Base-by-base conservation (phyloP, 1,140 invertebrate genomes). In the Teleopsis dalmanni region DNA sequence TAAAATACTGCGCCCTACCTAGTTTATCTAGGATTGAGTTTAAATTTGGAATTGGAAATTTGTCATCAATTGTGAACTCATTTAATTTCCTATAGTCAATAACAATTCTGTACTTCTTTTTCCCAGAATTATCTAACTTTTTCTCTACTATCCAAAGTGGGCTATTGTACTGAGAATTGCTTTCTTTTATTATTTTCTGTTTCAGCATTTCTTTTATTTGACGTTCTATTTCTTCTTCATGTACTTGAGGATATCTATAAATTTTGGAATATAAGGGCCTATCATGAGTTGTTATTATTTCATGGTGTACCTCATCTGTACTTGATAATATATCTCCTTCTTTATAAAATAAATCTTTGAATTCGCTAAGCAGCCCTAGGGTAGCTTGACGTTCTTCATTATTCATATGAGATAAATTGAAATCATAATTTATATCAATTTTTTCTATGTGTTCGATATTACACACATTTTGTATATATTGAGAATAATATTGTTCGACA, bases 11-110 rank as follows among this genome's bases (percentile, higher is more conserved):
- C 14, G 53, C 55, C 8, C 57, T 55, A 34, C 62, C 60, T 53
- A 67, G 43, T 50, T 60, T 55, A 26, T 66, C 62, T 22, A 70
- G 25, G 7, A 53, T 64, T 69, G 5, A 77, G 75, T 70, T 69
- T 5, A 77, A 75, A n/a, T 71, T 60, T 5, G 77, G 77, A n/a
- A 79, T 50, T 4, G 76, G 78, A 45, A 34, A 45, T n/a, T 54
- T 54, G 48, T 79, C 75, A 8, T 52, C 51, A 23, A 62, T 36
- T 10, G 68, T 70, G 3, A 69, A 48, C 5, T 68, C 56, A 51
- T 72, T 72, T 27, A 71, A 43, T 55, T 64, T 60, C 4, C 71
- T 48, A 52, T 65, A 73, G 47, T 72, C 68, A 16, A 72, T 59
- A 3, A 72, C 64, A 6, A 73, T 36, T 29, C 71, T 38, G 58